phyloP scores from a whole-genome alignment of 2,888 invertebrate species.

The Octodonta nipae region DNA sequence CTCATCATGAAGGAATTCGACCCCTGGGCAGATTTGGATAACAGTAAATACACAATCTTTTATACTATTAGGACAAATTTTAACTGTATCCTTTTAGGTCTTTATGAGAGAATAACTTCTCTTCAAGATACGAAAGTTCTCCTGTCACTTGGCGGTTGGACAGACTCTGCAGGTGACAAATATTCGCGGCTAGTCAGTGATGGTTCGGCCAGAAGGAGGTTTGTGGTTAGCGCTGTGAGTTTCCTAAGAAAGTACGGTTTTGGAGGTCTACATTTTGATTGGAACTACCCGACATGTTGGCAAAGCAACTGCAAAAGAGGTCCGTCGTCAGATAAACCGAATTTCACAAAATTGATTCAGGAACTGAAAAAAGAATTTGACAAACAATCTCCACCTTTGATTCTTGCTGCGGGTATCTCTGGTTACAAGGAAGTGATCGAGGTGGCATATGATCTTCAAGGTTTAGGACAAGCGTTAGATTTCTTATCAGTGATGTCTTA shows the following conservation, averaged over 20 bases:
- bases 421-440: constrained; percentile 85
- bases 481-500: constrained; percentile 79
- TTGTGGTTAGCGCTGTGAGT: constrained; percentile 53
- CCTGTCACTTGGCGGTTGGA: constrained; percentile 89
- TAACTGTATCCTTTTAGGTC: constrained; percentile 47
- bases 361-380: constrained; percentile 53
- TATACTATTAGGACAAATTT: too few relatives aligned
- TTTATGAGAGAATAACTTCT: constrained; percentile 65
- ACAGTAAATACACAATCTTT: constrained; percentile 58
- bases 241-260: constrained; percentile 67
- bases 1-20: constrained; percentile 69
- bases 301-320: constrained; percentile 79
- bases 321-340: constrained; percentile 60
- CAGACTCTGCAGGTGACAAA: constrained; percentile 78
- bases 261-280: constrained; percentile 78
- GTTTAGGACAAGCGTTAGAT: constrained; percentile 55
- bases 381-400: constrained; percentile 49
- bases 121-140: constrained; percentile 53
- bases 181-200: constrained; percentile 67
- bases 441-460: constrained; percentile 65
- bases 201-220: constrained; percentile 50
- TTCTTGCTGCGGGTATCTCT: constrained; percentile 70
- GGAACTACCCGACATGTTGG: constrained; percentile 92
- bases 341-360: constrained; percentile 63
- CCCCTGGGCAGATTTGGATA: constrained; percentile 76